Percentiles rank a stretch among this genome's conserved stretches.
These are phyloP conservation scores for Paragorgia papillata DNA, from an alignment of 92 coral and sea anemone species.

Conservation along the genomic window DNA sequence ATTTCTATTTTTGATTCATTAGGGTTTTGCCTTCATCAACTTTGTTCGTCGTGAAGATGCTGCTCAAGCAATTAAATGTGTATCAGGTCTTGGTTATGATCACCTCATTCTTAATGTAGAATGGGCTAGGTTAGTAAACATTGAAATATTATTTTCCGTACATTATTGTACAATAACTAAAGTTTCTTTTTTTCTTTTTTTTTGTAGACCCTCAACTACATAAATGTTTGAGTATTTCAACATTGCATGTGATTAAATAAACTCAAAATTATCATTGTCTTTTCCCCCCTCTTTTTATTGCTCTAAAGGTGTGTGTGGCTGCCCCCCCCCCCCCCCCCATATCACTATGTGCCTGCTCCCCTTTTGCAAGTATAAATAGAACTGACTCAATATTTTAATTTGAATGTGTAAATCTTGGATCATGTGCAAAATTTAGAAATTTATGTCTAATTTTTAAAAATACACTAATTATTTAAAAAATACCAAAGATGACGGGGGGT, in stretches of 20 bases:
- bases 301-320: too few relatives aligned
- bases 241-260: background rate
- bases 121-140: constrained; percentile 92
- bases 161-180: background rate
- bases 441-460: too few relatives aligned
- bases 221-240: background rate
- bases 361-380: too few relatives aligned
- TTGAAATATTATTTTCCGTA: background rate
- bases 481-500: too few relatives aligned
- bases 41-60: constrained; percentile 92
- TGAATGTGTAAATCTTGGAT: too few relatives aligned
- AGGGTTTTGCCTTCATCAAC: constrained; percentile 99
- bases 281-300: too few relatives aligned
- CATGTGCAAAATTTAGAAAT: too few relatives aligned
- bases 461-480: too few relatives aligned
- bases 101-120: constrained; percentile 95
- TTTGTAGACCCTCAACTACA: constrained; percentile 24
- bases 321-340: too few relatives aligned
- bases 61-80: constrained; percentile 79
- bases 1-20: constrained; percentile 2
- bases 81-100: constrained; percentile 90
- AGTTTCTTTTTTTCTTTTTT: background rate
- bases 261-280: background rate
- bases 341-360: too few relatives aligned
- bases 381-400: too few relatives aligned